Percentiles rank a stretch among this genome's conserved stretches.
These are phyloP conservation scores for Cotesia chilonis DNA, from an alignment of 1,140 invertebrate genomes.

Conservation along the genomic window DNA sequence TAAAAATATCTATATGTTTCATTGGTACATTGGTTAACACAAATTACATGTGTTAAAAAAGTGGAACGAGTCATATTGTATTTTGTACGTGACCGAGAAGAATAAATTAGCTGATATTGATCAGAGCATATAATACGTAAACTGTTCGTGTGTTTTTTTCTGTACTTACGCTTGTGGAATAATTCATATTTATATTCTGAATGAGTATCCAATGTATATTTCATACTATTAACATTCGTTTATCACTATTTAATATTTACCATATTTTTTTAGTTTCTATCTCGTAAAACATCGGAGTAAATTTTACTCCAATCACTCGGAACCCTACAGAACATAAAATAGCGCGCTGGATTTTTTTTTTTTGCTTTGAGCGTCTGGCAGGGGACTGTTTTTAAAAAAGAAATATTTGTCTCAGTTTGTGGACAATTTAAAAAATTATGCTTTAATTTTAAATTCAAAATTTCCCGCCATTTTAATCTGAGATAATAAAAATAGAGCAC, in stretches of 20 bases:
- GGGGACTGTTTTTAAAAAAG: too few species aligned
- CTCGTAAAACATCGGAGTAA: too few species aligned
- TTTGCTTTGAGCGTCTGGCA: too few species aligned
- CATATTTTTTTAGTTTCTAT: too few species aligned
- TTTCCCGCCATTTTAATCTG: too few species aligned
- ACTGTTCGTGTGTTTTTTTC: conserved; percentile 19
- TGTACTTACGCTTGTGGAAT: conserved; percentile 31
- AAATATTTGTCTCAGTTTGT: too few species aligned
- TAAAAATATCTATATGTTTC: not conserved
- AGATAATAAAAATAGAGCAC: too few species aligned
- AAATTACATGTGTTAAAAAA: conserved; percentile 20
- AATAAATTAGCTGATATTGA: conserved; percentile 30
- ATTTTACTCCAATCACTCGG: too few species aligned
- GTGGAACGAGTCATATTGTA: conserved; percentile 14
- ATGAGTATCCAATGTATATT: not conserved
- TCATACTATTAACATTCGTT: not conserved
- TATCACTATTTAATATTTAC: not conserved
- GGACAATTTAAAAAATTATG: too few species aligned
- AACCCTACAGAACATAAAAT: too few species aligned
- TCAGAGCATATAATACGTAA: not conserved
- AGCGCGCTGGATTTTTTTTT: too few species aligned
- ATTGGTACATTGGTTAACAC: not conserved
- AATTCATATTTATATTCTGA: conserved; percentile 2
- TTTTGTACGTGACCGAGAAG: conserved; percentile 16
- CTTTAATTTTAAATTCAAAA: too few species aligned